Conservation (phyloP, 2,113 vertebrate species). For the Psittacula cyanocephala region DNA sequence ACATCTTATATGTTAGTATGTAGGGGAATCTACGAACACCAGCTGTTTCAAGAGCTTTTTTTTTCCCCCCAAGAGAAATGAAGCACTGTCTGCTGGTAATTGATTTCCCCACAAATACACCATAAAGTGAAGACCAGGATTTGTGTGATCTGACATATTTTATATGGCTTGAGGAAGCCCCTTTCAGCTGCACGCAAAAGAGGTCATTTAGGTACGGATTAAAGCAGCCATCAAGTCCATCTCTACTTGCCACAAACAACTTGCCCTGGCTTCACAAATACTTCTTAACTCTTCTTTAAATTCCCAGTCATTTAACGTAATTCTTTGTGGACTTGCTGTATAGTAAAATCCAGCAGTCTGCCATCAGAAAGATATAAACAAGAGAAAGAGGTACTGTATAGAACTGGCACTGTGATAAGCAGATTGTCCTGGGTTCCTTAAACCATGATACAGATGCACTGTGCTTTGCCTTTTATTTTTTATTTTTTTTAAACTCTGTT, state of each 20-base stretch:
- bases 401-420: rapidly evolving
- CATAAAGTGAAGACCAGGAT: not conserved
- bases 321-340: not conserved
- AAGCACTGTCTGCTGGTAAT: not conserved
- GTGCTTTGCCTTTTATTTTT: not conserved
- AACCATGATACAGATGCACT: not conserved
- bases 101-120: not conserved
- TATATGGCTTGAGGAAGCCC: not conserved
- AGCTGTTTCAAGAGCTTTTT: not conserved
- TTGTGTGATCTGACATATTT: not conserved
- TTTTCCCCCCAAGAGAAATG: not conserved
- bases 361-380: not conserved
- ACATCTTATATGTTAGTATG: not conserved
- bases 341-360: not conserved
- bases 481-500: not conserved
- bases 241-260: not conserved
- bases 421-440: not conserved
- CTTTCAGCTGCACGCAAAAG: not conserved
- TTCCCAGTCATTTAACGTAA: not conserved
- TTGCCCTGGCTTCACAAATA: not conserved
- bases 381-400: not conserved
- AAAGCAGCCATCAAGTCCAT: not conserved
- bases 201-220: not conserved
- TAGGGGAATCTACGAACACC: not conserved
- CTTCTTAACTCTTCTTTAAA: not conserved